Conservation (phyloP, 2,113 vertebrate species). For the Saccopteryx leptura region DNA sequence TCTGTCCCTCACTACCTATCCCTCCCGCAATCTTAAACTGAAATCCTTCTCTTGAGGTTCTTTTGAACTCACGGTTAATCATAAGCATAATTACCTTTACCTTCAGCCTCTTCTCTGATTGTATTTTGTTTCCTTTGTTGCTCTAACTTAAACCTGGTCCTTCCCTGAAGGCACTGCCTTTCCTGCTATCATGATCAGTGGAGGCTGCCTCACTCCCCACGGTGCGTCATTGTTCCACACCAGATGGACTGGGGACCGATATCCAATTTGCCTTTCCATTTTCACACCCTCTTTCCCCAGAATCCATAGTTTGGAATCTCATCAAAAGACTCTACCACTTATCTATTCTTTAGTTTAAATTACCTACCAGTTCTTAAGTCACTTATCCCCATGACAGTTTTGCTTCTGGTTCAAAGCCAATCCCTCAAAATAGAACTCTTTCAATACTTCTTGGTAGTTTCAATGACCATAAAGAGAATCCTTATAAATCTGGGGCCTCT, state of each 20-base stretch:
- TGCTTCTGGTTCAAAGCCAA: neutral
- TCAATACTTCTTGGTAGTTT: neutral
- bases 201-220: neutral
- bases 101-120: neutral
- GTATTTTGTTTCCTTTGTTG: neutral
- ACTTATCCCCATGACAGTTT: constrained; percentile 14
- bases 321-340: neutral
- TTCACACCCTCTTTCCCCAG: neutral
- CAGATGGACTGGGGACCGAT: accelerated
- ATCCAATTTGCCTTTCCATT: neutral
- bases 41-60: neutral
- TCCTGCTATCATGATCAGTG: neutral
- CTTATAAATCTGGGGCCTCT: neutral
- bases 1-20: neutral
- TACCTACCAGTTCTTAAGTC: neutral
- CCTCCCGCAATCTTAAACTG: neutral
- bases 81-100: neutral
- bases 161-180: neutral
- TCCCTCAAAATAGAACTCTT: neutral
- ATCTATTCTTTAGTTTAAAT: neutral
- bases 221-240: neutral
- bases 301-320: neutral
- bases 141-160: neutral
- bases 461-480: neutral
- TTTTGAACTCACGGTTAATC: neutral